A percentile compares a stretch with the other conserved stretches of the same genome.
These are phyloP conservation scores for Cephus pulcher DNA, from an alignment of 2,888 invertebrate species.

Conservation along the genomic window DNA sequence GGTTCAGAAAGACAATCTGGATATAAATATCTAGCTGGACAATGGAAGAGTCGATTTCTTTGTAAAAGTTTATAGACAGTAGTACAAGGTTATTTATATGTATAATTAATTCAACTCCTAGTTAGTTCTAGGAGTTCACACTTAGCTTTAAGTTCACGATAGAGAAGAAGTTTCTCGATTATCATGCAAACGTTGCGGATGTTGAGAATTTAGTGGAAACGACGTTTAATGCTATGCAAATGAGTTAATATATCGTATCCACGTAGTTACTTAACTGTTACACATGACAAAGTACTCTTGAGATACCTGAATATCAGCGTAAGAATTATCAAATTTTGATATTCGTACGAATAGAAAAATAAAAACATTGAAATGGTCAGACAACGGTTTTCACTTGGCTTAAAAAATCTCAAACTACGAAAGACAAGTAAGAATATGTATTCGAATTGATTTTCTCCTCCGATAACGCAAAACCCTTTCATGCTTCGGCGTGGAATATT, in stretches of 20 bases:
- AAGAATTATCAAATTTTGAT: background rate
- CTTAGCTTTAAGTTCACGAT: background rate
- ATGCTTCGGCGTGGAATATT: no score
- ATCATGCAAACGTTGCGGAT: background rate
- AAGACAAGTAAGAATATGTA: background rate
- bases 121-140: background rate
- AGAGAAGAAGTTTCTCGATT: background rate
- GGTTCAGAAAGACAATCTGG: background rate
- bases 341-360: background rate
- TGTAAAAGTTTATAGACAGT: background rate
- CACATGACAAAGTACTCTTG: background rate
- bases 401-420: background rate
- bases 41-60: background rate
- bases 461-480: no score
- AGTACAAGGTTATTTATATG: background rate
- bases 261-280: background rate
- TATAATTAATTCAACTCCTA: background rate
- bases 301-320: background rate
- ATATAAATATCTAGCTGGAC: background rate
- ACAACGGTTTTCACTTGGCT: background rate
- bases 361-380: background rate
- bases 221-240: background rate
- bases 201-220: background rate
- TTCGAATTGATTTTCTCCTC: background rate
- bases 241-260: background rate